Conservation (phyloP, 1,140 invertebrate genomes). For the Hypsibius dujardini region DNA sequence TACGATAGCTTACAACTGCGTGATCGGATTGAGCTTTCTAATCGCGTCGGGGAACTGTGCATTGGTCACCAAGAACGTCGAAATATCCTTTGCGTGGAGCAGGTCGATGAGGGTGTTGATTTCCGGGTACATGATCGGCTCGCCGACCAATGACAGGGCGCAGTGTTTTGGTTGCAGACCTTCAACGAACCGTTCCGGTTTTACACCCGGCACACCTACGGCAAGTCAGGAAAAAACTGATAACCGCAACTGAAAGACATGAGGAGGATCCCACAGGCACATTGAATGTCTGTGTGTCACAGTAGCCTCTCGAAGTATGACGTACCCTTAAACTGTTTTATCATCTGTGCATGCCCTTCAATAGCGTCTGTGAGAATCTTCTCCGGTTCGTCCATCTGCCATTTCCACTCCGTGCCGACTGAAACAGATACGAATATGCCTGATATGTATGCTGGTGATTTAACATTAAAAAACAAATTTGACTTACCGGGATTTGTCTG, state of each 20-base stretch:
- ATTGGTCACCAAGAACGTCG: slow-evolving; percentile 46
- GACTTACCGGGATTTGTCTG: slow-evolving; percentile 27
- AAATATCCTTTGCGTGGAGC: slow-evolving; percentile 40
- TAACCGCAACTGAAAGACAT: too few species aligned
- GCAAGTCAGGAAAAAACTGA: slow-evolving; percentile 17
- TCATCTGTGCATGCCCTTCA: slow-evolving; percentile 41
- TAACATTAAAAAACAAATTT: slow-evolving; percentile 17
- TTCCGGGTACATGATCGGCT: slow-evolving; percentile 50
- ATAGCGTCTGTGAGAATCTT: slow-evolving; percentile 40
- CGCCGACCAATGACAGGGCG: slow-evolving; percentile 47
- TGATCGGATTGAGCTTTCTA: slow-evolving; percentile 40
- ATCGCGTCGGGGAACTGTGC: slow-evolving; percentile 48
- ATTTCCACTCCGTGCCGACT: slow-evolving; percentile 50
- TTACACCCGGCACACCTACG: slow-evolving; percentile 44
- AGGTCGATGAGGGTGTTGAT: slow-evolving; percentile 42
- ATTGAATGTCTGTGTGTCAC: slow-evolving; percentile 5
- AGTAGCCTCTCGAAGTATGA: not conserved
- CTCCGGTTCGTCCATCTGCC: slow-evolving; percentile 45
- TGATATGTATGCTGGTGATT: slow-evolving; percentile 41
- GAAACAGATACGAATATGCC: too few species aligned
- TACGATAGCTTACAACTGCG: too few species aligned
- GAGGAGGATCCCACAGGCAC: not conserved
- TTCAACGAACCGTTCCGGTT: slow-evolving; percentile 38
- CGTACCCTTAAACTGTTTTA: slow-evolving; percentile 44
- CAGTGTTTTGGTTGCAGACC: slow-evolving; percentile 39